phyloP scores from a whole-genome alignment of 2,888 invertebrate genomes.

The Neocrepidodera transversa region DNA sequence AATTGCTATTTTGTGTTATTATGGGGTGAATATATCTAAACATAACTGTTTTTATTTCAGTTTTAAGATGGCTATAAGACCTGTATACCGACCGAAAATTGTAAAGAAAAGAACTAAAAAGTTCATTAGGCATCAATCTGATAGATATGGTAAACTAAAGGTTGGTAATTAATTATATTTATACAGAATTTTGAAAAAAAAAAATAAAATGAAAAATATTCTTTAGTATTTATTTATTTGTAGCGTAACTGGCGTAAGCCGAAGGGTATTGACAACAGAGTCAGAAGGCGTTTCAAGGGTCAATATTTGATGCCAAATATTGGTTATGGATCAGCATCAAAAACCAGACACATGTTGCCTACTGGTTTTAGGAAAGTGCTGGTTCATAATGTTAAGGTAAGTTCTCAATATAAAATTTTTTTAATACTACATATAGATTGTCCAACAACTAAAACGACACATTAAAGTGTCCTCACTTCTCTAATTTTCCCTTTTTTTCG shows the following conservation, averaged over 20 bases:
- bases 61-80: slow-evolving; percentile 84
- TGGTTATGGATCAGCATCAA: slow-evolving; percentile 96
- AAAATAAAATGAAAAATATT: slow-evolving; percentile 27
- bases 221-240: slow-evolving; percentile 38
- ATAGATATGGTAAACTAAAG: slow-evolving; percentile 95
- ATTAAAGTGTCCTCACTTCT: no score
- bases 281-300: slow-evolving; percentile 98
- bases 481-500: no score
- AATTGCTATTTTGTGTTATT: not conserved
- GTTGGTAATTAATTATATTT: slow-evolving; percentile 59
- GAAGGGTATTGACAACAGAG: slow-evolving; percentile 99
- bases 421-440: not conserved
- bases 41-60: slow-evolving; percentile 43
- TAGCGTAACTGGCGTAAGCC: slow-evolving; percentile 99
- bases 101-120: slow-evolving; percentile 98
- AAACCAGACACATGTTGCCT: slow-evolving; percentile 95
- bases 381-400: slow-evolving; percentile 84
- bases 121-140: slow-evolving; percentile 98
- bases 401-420: slow-evolving; percentile 45
- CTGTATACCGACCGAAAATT: slow-evolving; percentile 87
- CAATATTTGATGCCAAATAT: slow-evolving; percentile 99
- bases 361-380: slow-evolving; percentile 97
- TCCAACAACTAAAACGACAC: no score
- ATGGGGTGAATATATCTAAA: not conserved
- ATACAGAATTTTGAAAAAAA: slow-evolving; percentile 31